Base-by-base conservation (phyloP, 1,140 invertebrate genomes). In the Drosophila teissieri region DNA sequence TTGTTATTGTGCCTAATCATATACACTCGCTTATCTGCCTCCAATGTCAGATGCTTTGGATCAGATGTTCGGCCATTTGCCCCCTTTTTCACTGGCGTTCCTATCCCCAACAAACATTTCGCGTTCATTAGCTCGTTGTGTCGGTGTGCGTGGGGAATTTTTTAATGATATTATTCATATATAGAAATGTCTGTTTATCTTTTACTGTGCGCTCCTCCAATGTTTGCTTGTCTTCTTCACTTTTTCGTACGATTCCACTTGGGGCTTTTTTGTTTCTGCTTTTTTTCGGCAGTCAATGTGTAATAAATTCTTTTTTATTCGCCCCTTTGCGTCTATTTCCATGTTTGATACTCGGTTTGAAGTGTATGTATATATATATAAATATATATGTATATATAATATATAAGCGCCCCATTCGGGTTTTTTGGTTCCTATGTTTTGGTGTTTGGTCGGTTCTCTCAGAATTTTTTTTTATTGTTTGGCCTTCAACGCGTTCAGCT, bases 401-500 rank as follows among this genome's bases (percentile, higher is more conserved):
- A 68, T 65, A 68, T 65, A 68, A 52, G 64, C 56, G 36, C 52
- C 68, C 49, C 62, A 55, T 65, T 86, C 55, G 67, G 44, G 54
- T 78, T 74, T 74, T 88, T 88, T 39, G 61, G 46, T 85, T 73
- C 58, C 73, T 75, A 75, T 75, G 42, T 75, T 72, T 73, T 60
- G 39, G 51, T 42, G 55, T 73, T 61, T 45, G 42, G 42, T 45
- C 42, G 45, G 37, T 72, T 73, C 37, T 61, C 56, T 51, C 19
- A 49, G 15, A 8, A 4, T 19, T 45, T 69, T 61, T 61, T 52
- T 19, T 75, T 74, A 57, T 80, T 89, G 84, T 89, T 89, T 89
- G 84, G 84, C 84, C 84, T 89, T 89, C 80, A 73, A 65, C 48
- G 85, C 84, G 84, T 89, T 84, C 84, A 82, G 77, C 77, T 80